These are phyloP conservation scores for Rhyacophila evoluta DNA, from an alignment of 2,888 invertebrate species.

Conservation along the genomic window DNA sequence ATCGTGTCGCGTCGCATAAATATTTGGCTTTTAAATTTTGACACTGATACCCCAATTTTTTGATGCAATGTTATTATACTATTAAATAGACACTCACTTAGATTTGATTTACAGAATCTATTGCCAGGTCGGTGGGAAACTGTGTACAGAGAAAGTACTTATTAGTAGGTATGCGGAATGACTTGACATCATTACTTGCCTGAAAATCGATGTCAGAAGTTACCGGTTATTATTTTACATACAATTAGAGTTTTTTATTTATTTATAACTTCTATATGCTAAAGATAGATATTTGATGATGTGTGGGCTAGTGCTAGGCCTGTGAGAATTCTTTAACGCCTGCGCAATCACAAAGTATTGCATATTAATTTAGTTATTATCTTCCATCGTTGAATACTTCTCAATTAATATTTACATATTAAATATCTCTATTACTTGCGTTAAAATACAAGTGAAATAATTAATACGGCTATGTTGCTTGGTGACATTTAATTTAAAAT, in stretches of 20 bases:
- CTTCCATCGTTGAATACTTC: too few relatives aligned
- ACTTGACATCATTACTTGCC: not conserved
- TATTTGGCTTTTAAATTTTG: not conserved
- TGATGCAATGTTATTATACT: too few relatives aligned
- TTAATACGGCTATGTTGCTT: too few relatives aligned
- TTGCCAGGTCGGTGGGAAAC: not conserved
- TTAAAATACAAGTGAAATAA: too few relatives aligned
- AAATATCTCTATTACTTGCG: too few relatives aligned
- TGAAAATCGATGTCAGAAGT: constrained; percentile 2
- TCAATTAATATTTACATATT: too few relatives aligned
- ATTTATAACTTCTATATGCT: not conserved
- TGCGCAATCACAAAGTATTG: not conserved
- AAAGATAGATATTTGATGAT: not conserved
- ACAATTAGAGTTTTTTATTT: too few relatives aligned
- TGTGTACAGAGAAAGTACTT: not conserved
- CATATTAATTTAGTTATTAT: too few relatives aligned
- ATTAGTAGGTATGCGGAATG: not conserved
- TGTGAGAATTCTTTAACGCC: not conserved
- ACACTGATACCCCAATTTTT: constrained; percentile 14
- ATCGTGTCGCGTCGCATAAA: too few relatives aligned
- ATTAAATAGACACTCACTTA: not conserved
- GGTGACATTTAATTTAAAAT: too few relatives aligned
- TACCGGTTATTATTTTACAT: not conserved
- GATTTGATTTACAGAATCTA: not conserved
- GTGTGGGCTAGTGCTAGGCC: not conserved